Evolutionary conservation across 2,113 vertebrate species (phyloP).

Genomic region (Xyrauchen texanus): DNA sequence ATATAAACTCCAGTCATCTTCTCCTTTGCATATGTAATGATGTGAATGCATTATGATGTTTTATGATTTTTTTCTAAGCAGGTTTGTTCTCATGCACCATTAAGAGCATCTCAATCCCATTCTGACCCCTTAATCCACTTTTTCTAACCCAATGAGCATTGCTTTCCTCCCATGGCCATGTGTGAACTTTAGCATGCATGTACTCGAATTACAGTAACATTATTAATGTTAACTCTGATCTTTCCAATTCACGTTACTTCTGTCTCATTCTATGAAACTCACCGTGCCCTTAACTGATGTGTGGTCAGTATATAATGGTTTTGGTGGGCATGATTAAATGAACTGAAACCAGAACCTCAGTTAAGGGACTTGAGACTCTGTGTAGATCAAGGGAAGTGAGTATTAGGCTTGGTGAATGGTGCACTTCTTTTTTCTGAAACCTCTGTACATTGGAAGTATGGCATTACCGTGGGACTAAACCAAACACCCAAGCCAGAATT

Average conservation of each 20-base stretch:
- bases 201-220: constrained; percentile 1
- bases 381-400: background rate
- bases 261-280: constrained; percentile 32
- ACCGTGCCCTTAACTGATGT: constrained; percentile 32
- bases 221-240: background rate
- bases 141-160: constrained; percentile 47
- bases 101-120: constrained; percentile 9
- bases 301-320: constrained; percentile 19
- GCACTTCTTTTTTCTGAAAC: too few species aligned
- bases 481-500: too few species aligned
- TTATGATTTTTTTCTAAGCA: constrained; percentile 45
- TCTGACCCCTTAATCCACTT: constrained; percentile 13
- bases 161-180: constrained; percentile 31
- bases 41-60: constrained; percentile 43
- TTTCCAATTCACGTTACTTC: background rate
- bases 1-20: background rate
- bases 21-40: constrained; percentile 45
- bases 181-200: constrained; percentile 29
- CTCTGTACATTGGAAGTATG: too few species aligned
- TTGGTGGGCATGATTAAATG: background rate
- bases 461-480: too few species aligned
- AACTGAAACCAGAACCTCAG: constrained; percentile 17
- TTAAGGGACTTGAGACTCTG: background rate
- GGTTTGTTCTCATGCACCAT: constrained; percentile 52
- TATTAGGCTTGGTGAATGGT: background rate